Conservation (phyloP, 2,888 invertebrate species). For the Cerceris ruficornis region DNA sequence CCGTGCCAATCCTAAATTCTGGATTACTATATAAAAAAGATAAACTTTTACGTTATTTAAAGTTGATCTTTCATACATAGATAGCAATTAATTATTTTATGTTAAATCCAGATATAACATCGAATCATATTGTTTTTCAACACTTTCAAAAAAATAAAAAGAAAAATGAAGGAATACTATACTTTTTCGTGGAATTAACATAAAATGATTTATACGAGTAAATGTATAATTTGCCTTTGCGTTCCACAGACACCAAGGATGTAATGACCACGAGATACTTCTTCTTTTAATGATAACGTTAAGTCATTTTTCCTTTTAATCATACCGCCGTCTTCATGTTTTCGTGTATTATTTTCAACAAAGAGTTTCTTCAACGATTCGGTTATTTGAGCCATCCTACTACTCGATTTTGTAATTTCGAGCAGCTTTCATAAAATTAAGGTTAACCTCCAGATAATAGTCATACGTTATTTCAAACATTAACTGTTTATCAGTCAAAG, state of each 20-base stretch:
- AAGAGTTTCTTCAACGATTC: conserved; percentile 70
- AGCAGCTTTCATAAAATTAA: conserved; percentile 26
- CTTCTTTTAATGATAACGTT: conserved; percentile 81
- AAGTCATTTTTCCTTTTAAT: conserved; percentile 63
- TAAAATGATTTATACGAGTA: conserved; percentile 49
- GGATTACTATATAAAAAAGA: conserved; percentile 66
- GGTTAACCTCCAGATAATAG: conserved; percentile 39
- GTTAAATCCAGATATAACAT: conserved; percentile 22
- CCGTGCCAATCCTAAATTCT: conserved; percentile 82
- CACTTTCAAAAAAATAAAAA: not conserved
- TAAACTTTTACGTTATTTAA: not conserved
- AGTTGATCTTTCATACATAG: not conserved
- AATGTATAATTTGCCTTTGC: conserved; percentile 80
- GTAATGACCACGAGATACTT: conserved; percentile 84
- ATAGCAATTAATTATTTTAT: not conserved
- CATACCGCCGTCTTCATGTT: conserved; percentile 32
- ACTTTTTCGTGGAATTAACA: conserved; percentile 21
- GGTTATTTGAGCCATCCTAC: conserved; percentile 70
- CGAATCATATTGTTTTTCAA: not conserved
- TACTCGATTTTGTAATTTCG: not conserved
- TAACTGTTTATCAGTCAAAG: not conserved
- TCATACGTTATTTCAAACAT: conserved; percentile 20
- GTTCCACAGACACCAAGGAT: conserved; percentile 85
- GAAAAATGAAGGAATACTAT: not conserved
- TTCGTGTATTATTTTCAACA: conserved; percentile 60